A percentile compares a stretch with the other conserved stretches of the same genome.
These are phyloP conservation scores for Caiman crocodilus DNA, from an alignment of 2,797 vertebrate genomes.

Conservation along the genomic window DNA sequence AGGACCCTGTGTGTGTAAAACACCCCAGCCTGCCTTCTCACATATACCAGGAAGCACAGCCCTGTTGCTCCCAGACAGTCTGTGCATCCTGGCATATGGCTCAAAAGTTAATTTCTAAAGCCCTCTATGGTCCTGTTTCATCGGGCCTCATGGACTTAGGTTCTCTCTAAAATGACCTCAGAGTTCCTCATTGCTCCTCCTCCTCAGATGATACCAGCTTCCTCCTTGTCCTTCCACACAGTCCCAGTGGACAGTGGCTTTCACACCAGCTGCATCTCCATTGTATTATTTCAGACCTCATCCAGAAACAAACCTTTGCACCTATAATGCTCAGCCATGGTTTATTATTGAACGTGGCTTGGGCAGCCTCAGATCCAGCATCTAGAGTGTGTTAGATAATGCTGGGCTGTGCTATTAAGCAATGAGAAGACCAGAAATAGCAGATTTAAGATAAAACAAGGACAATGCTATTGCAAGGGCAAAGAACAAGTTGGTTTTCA, in stretches of 20 bases:
- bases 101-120: not conserved
- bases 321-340: not conserved
- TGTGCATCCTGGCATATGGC: not conserved
- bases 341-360: not conserved
- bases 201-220: not conserved
- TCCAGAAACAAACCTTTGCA: not conserved
- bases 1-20: not conserved
- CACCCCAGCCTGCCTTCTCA: not conserved
- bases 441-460: not conserved
- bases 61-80: not conserved
- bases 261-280: not conserved
- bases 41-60: not conserved
- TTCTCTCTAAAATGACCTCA: not conserved
- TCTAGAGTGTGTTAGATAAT: not conserved
- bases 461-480: not conserved
- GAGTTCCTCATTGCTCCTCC: not conserved
- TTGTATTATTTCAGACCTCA: not conserved
- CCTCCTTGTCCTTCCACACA: not conserved
- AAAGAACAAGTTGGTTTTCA: not conserved
- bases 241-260: not conserved
- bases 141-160: not conserved
- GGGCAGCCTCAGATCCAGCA: not conserved
- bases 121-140: not conserved
- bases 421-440: not conserved
- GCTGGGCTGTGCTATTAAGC: not conserved